Evolutionary conservation across 2,888 invertebrate genomes (phyloP), one percentile per base, ranked within the genome.

Genomic region (Leucophenga montana): DNA sequence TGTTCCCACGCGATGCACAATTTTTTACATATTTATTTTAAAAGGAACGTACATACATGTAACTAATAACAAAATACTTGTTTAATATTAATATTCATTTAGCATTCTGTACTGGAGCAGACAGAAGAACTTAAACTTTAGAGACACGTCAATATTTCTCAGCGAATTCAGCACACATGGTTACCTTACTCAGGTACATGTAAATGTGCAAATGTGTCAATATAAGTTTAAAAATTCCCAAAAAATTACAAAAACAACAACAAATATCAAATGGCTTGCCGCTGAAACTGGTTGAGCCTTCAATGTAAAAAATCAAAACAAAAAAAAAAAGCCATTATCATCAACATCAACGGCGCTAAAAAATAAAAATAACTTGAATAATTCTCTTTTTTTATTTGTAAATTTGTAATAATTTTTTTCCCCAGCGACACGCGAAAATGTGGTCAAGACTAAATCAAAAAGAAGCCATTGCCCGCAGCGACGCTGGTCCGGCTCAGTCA

Each of bases 371-470:
- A 56, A 56, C 14, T 56, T 56, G 14, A 13, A n/a, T n/a, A 48
- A n/a, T 14, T 48, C 8, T 20, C 27, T 27, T 56, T 27, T 56
- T 56, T 56, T 5, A 5, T 56, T 27, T 22, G 11, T 18, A 56
- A 14, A 9, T 56, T 56, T 27, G 22, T 56, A 50, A n/a, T 6
- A 3, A 50, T 50, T 50, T 46, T 46, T 50, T 50, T 50, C 18
- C 39, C 39, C 11, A 8, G 39, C 39, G 39, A 39, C 39, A 27
- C 14, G n/a, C 27, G 16, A n/a, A 14, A 59, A 33, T 59, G 59
- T 59, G 59, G 59, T 59, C 59, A 59, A 59, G 59, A 33, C 33
- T 59, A 33, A 31, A 59, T 59, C 59, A 33, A 59, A 59, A 59
- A 22, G 33, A 59, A 59, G 59, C 27, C 33, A 50, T 59, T 59